Percentiles rank a stretch among this genome's conserved stretches.
Conservation (phyloP, 2,113 vertebrate species). For the Perca schrenkii region DNA sequence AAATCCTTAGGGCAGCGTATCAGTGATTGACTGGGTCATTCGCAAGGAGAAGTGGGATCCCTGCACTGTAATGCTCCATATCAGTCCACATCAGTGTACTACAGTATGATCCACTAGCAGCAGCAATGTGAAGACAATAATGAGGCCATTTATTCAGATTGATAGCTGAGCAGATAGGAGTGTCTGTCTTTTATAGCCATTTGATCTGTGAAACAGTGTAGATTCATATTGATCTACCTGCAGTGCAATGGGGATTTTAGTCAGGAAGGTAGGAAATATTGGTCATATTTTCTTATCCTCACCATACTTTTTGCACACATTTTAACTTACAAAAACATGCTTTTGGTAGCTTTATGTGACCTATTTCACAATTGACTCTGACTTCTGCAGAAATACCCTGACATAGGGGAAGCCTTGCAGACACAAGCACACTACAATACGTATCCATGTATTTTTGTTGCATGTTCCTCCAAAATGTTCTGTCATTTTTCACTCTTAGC, state of each 20-base stretch:
- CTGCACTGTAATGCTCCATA: conserved; percentile 23
- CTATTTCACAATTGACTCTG: conserved; percentile 12
- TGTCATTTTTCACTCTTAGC: neutral
- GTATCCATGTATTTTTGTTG: neutral
- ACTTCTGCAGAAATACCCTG: conserved; percentile 23
- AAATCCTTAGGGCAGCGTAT: conserved; percentile 42
- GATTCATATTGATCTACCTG: conserved; percentile 45
- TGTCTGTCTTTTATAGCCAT: conserved; percentile 37
- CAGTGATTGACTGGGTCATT: conserved; percentile 50
- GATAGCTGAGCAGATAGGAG: conserved; percentile 41
- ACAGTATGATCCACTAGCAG: conserved; percentile 15
- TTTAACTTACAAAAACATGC: neutral
- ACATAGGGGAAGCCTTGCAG: neutral
- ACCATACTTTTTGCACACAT: neutral
- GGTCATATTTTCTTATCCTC: conserved; percentile 3
- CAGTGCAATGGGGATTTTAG: conserved; percentile 8
- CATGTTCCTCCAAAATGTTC: neutral
- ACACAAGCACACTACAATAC: neutral
- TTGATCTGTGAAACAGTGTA: conserved; percentile 22
- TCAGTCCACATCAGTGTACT: conserved; percentile 27
- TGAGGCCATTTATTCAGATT: conserved; percentile 39
- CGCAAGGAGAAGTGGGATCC: conserved; percentile 18
- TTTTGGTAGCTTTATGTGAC: neutral
- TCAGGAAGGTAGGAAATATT: neutral
- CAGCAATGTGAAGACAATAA: conserved; percentile 11